Conservation (phyloP, 2,888 invertebrate species). For the Ypsolopha sequella region DNA sequence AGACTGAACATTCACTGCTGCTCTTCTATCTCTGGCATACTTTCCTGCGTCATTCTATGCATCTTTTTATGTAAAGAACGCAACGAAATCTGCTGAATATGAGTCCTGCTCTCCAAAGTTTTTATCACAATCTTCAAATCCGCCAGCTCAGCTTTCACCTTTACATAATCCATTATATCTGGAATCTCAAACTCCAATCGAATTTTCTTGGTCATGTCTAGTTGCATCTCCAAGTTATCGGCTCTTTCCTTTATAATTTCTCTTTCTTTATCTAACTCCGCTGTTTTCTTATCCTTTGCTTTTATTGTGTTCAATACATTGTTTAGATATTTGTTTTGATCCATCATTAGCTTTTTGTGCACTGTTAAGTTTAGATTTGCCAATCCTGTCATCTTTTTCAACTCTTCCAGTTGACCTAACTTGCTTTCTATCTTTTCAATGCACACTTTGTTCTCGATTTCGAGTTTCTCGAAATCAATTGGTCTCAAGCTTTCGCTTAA, state of each 20-base stretch:
- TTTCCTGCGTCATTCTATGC: slow-evolving; percentile 12
- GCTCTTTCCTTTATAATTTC: slow-evolving; percentile 43
- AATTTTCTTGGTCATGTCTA: slow-evolving; percentile 44
- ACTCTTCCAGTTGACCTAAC: slow-evolving; percentile 54
- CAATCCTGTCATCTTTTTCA: slow-evolving; percentile 72
- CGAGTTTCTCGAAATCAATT: slow-evolving; percentile 74
- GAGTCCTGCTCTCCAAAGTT: slow-evolving; percentile 37
- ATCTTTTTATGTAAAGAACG: slow-evolving; percentile 38
- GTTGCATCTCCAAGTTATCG: slow-evolving; percentile 33
- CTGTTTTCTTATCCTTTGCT: slow-evolving; percentile 40
- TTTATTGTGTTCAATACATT: slow-evolving; percentile 47
- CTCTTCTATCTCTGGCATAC: no score
- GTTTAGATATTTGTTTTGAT: slow-evolving; percentile 54
- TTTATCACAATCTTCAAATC: slow-evolving; percentile 53
- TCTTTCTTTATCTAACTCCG: slow-evolving; percentile 49
- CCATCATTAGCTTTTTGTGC: slow-evolving; percentile 68
- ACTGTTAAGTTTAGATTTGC: slow-evolving; percentile 68
- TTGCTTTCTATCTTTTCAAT: slow-evolving; percentile 65
- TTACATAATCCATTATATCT: slow-evolving; percentile 70
- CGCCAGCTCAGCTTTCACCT: slow-evolving; percentile 56
- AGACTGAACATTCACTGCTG: no score
- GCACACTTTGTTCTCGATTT: slow-evolving; percentile 71
- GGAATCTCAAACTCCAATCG: slow-evolving; percentile 61
- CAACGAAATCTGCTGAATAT: slow-evolving; percentile 47
- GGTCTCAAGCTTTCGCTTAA: slow-evolving; percentile 69